These are phyloP conservation scores for Takifugu flavidus DNA, from an alignment of 2,113 vertebrate genomes.

Conservation along the genomic window DNA sequence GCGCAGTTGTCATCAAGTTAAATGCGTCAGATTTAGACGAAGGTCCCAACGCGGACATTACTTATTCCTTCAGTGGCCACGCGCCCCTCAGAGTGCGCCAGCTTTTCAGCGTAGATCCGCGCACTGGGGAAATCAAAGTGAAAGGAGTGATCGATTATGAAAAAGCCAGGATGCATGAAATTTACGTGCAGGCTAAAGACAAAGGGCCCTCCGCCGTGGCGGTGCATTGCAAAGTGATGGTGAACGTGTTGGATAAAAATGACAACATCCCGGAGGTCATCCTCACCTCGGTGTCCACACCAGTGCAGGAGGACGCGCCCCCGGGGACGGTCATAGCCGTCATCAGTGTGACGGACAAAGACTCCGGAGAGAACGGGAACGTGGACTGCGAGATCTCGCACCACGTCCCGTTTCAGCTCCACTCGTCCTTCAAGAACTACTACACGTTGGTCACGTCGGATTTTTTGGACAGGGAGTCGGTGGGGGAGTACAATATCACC, in stretches of 20 bases:
- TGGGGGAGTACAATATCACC: slow-evolving; percentile 79
- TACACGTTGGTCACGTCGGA: slow-evolving; percentile 83
- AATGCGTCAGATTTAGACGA: slow-evolving; percentile 73
- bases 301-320: slow-evolving; percentile 76
- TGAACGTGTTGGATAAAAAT: slow-evolving; percentile 71
- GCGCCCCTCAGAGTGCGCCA: slow-evolving; percentile 70
- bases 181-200: slow-evolving; percentile 87
- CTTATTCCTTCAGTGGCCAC: slow-evolving; percentile 72
- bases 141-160: slow-evolving; percentile 76
- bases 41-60: slow-evolving; percentile 72
- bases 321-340: slow-evolving; percentile 83
- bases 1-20: slow-evolving; percentile 69
- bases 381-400: slow-evolving; percentile 80
- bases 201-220: slow-evolving; percentile 82
- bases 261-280: slow-evolving; percentile 73
- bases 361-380: slow-evolving; percentile 80
- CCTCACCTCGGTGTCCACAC: slow-evolving; percentile 71
- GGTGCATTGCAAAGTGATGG: slow-evolving; percentile 80
- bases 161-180: slow-evolving; percentile 78
- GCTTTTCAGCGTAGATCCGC: slow-evolving; percentile 71
- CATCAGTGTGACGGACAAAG: slow-evolving; percentile 82
- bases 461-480: slow-evolving; percentile 78
- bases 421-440: slow-evolving; percentile 85
- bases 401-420: slow-evolving; percentile 79
- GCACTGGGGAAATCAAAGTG: slow-evolving; percentile 73